Base-by-base conservation (phyloP, 2,888 invertebrate species). In the Oscheius onirici region DNA sequence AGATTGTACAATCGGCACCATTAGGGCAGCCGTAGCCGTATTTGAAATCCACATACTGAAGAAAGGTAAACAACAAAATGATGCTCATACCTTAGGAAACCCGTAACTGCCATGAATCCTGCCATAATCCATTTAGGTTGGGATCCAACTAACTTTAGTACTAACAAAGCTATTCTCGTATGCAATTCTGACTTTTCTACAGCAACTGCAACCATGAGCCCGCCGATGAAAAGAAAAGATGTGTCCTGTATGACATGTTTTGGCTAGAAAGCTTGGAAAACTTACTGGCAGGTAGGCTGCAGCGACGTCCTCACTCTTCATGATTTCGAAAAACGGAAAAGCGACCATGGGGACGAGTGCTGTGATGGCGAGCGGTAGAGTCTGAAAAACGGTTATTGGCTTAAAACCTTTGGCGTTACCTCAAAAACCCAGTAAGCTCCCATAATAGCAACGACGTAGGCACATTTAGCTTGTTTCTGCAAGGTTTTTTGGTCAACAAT, bases 11-110 rank as follows among this genome's bases (percentile, higher is more conserved):
- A 83, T 83, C 44, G 83, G 83, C 5, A 83, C 83, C 95, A 95
- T 95, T 93, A 95, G 94, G 11, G 84, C 86, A 8, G 87, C 82
- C 0, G 87, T 89, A 10, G 90, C 89, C 0, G 89, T 89, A 85
- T 90, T 90, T 63, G 86, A 86, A 49, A 86, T 86, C 79, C 81
- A 86, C 82, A 86, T 83, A 71, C 81, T 81, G 60, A 57, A 75
- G 66, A 24, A 44, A 40, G 6, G 28, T 61, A 44, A 17, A 24
- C 15, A 15, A 8, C 13, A 11, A 8, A 43, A 1, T 69, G 15
- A 22, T 28, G 44, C 17, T 52, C 26, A 41, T 40, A 83, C 83
- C 83, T 83, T 8, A 86, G 76, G 46, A 84, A 78, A 1, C 84
- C 85, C 3, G 86, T 86, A 17, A 83, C 84, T 0, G 54, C 60